Conservation (phyloP, 2,113 vertebrate species). For the Pseudopipra pipra region DNA sequence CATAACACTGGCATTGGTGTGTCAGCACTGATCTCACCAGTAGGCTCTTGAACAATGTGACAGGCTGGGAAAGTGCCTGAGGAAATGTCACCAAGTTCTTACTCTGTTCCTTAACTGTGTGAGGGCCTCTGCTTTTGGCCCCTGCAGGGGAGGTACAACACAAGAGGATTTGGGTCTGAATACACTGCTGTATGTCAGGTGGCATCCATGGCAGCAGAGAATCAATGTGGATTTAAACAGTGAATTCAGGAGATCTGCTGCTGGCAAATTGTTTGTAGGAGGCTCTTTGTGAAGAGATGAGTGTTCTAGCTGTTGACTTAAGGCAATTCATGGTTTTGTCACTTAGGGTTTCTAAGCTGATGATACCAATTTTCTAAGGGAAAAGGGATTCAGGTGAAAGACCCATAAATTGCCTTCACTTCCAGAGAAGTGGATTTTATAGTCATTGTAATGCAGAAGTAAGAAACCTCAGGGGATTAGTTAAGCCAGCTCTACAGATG, state of each 20-base stretch:
- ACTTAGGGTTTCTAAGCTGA: not conserved
- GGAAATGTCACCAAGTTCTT: not conserved
- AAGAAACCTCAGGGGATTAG: not conserved
- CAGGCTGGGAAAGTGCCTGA: not conserved
- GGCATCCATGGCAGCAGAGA: not conserved
- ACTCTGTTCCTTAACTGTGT: not conserved
- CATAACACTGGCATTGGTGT: rapidly evolving
- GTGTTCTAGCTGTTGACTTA: not conserved
- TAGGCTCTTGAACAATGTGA: not conserved
- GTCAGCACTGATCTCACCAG: not conserved
- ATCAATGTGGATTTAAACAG: not conserved
- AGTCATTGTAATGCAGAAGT: not conserved
- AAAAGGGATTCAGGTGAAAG: not conserved
- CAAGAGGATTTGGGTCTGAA: not conserved
- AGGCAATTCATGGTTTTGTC: not conserved
- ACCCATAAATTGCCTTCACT: not conserved
- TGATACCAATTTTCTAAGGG: not conserved
- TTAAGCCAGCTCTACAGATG: slow-evolving; percentile 2
- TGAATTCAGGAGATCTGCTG: not conserved
- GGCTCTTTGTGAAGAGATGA: not conserved
- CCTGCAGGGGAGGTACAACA: not conserved
- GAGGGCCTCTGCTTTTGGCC: not conserved
- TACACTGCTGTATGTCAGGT: rapidly evolving
- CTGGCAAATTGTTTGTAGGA: not conserved
- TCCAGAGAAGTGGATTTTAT: slow-evolving; percentile 1